phyloP scores from a whole-genome alignment of 2,888 invertebrate genomes.

The Lithophane ornitopus region DNA sequence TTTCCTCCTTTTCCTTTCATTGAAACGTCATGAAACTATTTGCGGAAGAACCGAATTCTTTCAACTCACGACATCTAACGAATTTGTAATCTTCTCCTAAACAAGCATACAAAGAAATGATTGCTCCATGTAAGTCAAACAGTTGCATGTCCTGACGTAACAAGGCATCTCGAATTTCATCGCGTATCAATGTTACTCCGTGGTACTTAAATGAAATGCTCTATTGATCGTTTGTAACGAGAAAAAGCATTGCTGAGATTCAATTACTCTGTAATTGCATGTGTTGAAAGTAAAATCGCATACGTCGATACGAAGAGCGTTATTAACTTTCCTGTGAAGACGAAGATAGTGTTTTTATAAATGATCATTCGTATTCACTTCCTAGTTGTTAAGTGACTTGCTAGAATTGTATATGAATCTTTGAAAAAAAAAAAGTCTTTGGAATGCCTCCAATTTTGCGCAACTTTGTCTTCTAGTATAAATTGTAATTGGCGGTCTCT shows the following conservation, averaged over 20 bases:
- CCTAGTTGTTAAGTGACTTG: constrained; percentile 44
- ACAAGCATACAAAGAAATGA: constrained; percentile 47
- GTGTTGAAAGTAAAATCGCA: constrained; percentile 70
- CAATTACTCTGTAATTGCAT: constrained; percentile 66
- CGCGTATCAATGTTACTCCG: constrained; percentile 67
- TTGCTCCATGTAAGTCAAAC: constrained; percentile 40
- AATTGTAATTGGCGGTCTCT: constrained; percentile 21
- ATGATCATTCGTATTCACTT: constrained; percentile 49
- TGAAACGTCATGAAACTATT: constrained; percentile 47
- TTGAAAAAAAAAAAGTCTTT: constrained; percentile 29
- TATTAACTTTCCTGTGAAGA: constrained; percentile 58
- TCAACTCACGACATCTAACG: constrained; percentile 54
- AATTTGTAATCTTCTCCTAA: constrained; percentile 34
- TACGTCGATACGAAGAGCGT: constrained; percentile 52
- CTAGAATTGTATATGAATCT: constrained; percentile 19
- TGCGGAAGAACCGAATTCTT: constrained; percentile 48
- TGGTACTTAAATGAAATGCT: constrained; percentile 68
- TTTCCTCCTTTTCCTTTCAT: constrained; percentile 54
- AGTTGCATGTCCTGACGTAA: constrained; percentile 57
- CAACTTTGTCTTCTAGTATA: constrained; percentile 21
- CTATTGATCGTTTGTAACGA: constrained; percentile 67
- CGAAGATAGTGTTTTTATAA: constrained; percentile 43
- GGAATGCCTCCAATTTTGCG: constrained; percentile 40
- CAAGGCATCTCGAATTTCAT: constrained; percentile 62
- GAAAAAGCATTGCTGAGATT: constrained; percentile 66